Conservation (phyloP, 2,797 vertebrate species). For the Hoplostethus mediterraneus region DNA sequence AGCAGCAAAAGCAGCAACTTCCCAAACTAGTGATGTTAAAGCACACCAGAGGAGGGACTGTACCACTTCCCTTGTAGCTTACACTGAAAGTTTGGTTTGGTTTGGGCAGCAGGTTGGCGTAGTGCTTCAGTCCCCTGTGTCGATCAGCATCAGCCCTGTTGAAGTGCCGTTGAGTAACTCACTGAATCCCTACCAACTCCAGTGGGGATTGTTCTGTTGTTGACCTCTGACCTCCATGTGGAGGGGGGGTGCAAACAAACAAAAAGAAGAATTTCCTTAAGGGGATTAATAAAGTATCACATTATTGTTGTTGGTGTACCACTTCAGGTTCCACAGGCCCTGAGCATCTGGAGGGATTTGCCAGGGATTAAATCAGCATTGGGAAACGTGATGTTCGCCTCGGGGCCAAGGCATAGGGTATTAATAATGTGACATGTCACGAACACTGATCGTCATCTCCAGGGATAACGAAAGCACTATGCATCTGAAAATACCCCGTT, state of each 20-base stretch:
- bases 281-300: too few species aligned
- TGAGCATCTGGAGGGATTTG: slow-evolving; percentile 5
- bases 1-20: background rate
- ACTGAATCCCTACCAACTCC: background rate
- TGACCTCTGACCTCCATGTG: slow-evolving; percentile 58
- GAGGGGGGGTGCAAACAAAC: background rate
- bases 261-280: too few species aligned
- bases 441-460: slow-evolving; percentile 24
- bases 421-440: slow-evolving; percentile 20
- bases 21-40: background rate
- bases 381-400: background rate
- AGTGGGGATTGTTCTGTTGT: background rate
- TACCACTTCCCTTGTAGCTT: background rate
- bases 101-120: background rate
- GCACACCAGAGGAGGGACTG: slow-evolving; percentile 6
- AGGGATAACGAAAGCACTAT: slow-evolving; percentile 4
- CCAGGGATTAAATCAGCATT: background rate
- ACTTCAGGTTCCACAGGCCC: background rate
- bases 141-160: too few species aligned
- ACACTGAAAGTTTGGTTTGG: background rate
- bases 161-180: background rate
- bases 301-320: background rate
- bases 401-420: slow-evolving; percentile 4
- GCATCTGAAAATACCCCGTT: background rate
- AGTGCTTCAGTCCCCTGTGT: too few species aligned